phyloP scores from a whole-genome alignment of 2,113 vertebrate genomes.

The Pelmatolapia mariae region DNA sequence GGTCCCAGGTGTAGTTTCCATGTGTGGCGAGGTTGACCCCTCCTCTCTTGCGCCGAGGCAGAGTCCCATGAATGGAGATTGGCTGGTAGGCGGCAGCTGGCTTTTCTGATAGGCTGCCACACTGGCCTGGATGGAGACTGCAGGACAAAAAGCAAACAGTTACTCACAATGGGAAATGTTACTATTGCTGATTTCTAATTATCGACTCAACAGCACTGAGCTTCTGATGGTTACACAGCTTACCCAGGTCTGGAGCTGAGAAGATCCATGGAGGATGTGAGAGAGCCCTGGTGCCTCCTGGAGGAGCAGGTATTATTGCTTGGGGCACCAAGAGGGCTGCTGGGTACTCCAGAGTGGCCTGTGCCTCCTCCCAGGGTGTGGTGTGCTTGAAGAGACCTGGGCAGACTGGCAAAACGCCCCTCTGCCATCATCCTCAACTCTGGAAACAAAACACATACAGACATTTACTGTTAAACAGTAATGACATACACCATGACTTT shows the following conservation, averaged over 20 bases:
- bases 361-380: constrained; percentile 68
- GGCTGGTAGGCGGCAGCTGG: constrained; percentile 71
- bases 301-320: constrained; percentile 15
- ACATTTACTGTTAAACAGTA: not conserved
- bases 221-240: not conserved
- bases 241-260: constrained; percentile 78
- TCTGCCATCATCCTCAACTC: constrained; percentile 90
- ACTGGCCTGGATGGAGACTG: constrained; percentile 18
- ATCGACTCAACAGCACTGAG: not conserved
- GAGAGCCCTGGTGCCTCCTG: constrained; percentile 43
- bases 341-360: constrained; percentile 47
- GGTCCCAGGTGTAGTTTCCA: constrained; percentile 48
- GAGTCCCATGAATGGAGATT: constrained; percentile 90
- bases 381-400: constrained; percentile 73
- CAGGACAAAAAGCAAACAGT: not conserved
- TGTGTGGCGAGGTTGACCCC: constrained; percentile 11
- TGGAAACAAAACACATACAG: constrained; percentile 34
- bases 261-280: constrained; percentile 91
- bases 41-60: constrained; percentile 89
- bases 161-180: not conserved
- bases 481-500: not conserved
- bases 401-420: constrained; percentile 88
- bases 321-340: not conserved
- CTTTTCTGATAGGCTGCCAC: constrained; percentile 10
- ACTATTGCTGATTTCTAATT: not conserved